A percentile compares a stretch with the other conserved stretches of the same genome.
phyloP scores from a whole-genome alignment of 2,888 invertebrate genomes.

The Leptopterna dolabrata region DNA sequence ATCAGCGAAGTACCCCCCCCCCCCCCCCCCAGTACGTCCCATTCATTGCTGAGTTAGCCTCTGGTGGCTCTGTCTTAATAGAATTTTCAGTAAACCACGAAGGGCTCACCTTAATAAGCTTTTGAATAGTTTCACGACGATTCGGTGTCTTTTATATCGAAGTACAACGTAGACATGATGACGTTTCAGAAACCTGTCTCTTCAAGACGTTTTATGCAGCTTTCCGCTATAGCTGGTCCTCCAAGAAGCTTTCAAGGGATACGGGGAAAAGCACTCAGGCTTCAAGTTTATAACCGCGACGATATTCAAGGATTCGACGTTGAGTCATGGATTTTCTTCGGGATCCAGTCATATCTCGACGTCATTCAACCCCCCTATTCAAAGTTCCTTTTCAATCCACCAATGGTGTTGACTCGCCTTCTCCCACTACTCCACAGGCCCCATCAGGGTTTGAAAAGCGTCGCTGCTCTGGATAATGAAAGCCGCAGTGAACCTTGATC shows the following conservation, averaged over 20 bases:
- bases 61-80: no score
- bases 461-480: background rate
- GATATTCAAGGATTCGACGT: conserved; percentile 32
- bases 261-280: background rate
- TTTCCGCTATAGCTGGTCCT: background rate
- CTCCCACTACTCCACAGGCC: background rate
- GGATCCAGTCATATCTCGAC: conserved; percentile 5
- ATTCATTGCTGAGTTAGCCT: no score
- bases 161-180: background rate
- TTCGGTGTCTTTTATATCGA: background rate
- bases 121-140: background rate
- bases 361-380: background rate
- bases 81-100: no score
- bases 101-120: background rate
- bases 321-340: background rate
- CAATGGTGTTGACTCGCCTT: background rate
- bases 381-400: background rate
- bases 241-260: background rate
- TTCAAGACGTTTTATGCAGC: background rate
- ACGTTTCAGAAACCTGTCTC: background rate
- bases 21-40: no score
- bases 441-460: background rate
- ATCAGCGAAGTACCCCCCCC: no score
- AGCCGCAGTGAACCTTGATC: conserved; percentile 2
- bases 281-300: conserved; percentile 21